Evolutionary conservation across 2,113 vertebrate species (phyloP), one percentile per base, ranked within the genome.

Genomic region (Protobothrops flavoviridis): DNA sequence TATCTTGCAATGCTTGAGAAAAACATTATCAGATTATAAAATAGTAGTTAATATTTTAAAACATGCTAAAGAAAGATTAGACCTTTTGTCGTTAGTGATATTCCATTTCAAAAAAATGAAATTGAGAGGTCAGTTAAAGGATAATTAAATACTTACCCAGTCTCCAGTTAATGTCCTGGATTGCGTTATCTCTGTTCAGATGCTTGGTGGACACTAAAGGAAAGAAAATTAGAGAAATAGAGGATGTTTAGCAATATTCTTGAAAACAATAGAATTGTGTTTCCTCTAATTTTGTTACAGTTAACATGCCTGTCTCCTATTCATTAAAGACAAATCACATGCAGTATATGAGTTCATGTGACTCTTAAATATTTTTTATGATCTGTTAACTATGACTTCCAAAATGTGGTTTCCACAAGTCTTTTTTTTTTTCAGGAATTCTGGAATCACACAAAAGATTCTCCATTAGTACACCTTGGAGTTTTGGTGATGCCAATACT

Each of bases 201-300:
- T 88, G 91, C 94, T 9, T 29, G 52, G 93, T 93, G 94, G 92
- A 94, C 93, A 57, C 97, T 97, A 95, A 74, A 91, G 91, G 90
- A 94, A 33, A 95, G 43, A 91, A 95, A 23, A 90, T 52, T 5
- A 88, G n/a, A 33, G 52, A 20, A 33, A 13, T 48, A 88, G 56
- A 5, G 45, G 43, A 29, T 45, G 56, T 48, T 74, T 29, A n/a
- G 9, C 0, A 81, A 43, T 0, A 48, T 92, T 33, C 53, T 6
- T 57, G 85, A 87, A 90, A 87, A 2, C 45, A 90, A 8, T 39
- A 92, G 8, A 52, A 91, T 50, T 0, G 0, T 33, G n/a, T 29
- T 57, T 20, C 4, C 23, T 93, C n/a, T 0, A 0, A 86, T 90
- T 0, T 15, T 88, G 85, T 52, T 21, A 0, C 8, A 29, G 91